A percentile compares a stretch with the other conserved stretches of the same genome.
These are phyloP conservation scores for Nasalis larvatus DNA, from an alignment of 2,113 vertebrate genomes.

Conservation along the genomic window DNA sequence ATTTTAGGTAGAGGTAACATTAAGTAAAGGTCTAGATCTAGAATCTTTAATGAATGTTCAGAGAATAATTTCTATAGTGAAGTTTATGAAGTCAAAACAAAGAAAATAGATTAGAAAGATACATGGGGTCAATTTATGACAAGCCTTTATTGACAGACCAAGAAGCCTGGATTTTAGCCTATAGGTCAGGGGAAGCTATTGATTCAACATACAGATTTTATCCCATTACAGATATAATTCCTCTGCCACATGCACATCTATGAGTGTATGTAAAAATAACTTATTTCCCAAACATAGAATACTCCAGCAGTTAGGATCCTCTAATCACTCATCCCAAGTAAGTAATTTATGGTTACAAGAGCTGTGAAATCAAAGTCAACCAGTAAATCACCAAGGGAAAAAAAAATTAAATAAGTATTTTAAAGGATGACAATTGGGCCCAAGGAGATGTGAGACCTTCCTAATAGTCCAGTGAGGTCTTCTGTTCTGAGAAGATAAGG, in stretches of 20 bases:
- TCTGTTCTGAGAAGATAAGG: neutral
- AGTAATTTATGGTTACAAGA: neutral
- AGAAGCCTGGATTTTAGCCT: neutral
- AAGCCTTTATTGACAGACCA: neutral
- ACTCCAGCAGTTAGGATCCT: neutral
- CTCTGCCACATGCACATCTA: neutral
- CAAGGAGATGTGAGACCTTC: neutral
- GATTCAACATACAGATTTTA: neutral
- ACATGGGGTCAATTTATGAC: neutral
- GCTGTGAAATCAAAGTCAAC: neutral
- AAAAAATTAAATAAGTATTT: neutral
- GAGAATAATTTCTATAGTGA: neutral
- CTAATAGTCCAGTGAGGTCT: neutral
- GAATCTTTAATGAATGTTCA: neutral
- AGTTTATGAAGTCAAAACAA: neutral
- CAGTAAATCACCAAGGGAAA: neutral
- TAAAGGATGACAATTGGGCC: neutral
- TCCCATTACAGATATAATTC: neutral
- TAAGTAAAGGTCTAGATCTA: neutral
- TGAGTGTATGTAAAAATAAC: constrained; percentile 21
- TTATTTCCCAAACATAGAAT: neutral
- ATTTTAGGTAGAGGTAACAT: neutral
- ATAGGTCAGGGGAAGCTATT: neutral
- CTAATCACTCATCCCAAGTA: neutral
- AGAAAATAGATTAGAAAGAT: neutral